Base-by-base conservation (phyloP, 2,113 vertebrate species). In the Desmodus rotundus region DNA sequence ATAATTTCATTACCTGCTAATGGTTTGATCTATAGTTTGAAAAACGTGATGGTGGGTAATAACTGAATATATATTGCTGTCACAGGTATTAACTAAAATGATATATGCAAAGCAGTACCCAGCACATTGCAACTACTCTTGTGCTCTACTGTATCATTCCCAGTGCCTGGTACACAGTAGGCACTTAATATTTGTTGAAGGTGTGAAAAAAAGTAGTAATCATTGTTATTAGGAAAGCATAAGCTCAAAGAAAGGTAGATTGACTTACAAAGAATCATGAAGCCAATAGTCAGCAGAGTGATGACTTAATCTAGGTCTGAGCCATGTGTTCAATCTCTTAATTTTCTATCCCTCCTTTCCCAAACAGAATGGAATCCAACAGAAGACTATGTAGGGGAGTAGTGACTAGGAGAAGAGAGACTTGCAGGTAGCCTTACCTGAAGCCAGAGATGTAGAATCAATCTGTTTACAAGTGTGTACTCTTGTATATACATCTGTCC, bases 361-460 rank as follows among this genome's bases (percentile, higher is more conserved):
- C 47, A 89, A 84, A 14, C 22, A 56, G 26, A 68, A 63, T 13
- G 43, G 13, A 33, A 87, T n/a, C 5, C 81, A 74, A 24, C 6
- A 36, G 58, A 58, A 50, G 38, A 33, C 6, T 26, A 89, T 43
- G 47, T 4, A 5, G 33, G 7, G 47, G 9, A 87, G 43, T 87
- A 10, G 61, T 3, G 26, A 20, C 26, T 33, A 45, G 33, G 72
- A 76, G 67, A 45, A 52, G 33, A 45, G 20, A 43, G 26, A 70
- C 45, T 65, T 26, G 6, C 56, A 77, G 91, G n/a, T 12, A 87
- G 56, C 52, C 95, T 94, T 97, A 97, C 97, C 97, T 97, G 95
- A 58, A 81, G 41, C 90, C 65, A 70, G 63, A 43, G 50, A 50
- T 33, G 24, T 16, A 47, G 84, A 85, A 50, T 82, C 54, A 56